These are phyloP conservation scores for Diploptera punctata DNA, from an alignment of 2,888 invertebrate genomes.

Conservation along the genomic window DNA sequence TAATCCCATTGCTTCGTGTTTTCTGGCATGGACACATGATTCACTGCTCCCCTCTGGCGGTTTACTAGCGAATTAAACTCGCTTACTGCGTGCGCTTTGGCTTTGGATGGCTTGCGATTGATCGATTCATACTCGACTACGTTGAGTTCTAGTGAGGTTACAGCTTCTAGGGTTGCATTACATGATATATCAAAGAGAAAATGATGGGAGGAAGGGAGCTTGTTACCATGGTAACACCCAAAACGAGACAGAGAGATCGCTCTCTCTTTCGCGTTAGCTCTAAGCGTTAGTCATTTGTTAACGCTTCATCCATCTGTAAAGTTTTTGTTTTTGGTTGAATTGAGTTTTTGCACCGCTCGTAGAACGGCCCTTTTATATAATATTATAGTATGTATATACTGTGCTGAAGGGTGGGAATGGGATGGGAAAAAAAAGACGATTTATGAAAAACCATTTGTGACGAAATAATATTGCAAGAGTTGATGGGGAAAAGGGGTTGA, in stretches of 20 bases:
- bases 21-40: slow-evolving; percentile 33
- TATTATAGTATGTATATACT: slow-evolving; percentile 11
- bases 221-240: slow-evolving; percentile 34
- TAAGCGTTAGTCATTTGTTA: slow-evolving; percentile 41
- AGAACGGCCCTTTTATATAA: slow-evolving; percentile 4
- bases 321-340: slow-evolving; percentile 30
- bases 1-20: slow-evolving; percentile 31
- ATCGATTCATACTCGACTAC: slow-evolving; percentile 29
- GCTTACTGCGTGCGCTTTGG: slow-evolving; percentile 31
- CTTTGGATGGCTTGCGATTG: slow-evolving; percentile 31
- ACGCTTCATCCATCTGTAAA: slow-evolving; percentile 40
- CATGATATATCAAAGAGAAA: slow-evolving; percentile 33
- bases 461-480: slow-evolving; percentile 19
- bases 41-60: slow-evolving; percentile 37
- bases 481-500: not conserved
- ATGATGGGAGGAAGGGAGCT: slow-evolving; percentile 33
- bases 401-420: not conserved
- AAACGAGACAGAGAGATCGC: slow-evolving; percentile 19
- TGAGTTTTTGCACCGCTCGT: slow-evolving; percentile 25
- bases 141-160: slow-evolving; percentile 20
- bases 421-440: not conserved
- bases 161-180: slow-evolving; percentile 26
- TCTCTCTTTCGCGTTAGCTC: slow-evolving; percentile 29
- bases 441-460: slow-evolving; percentile 30
- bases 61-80: slow-evolving; percentile 39